Base-by-base conservation (phyloP, 2,113 vertebrate genomes). In the Lucifuga dentata region DNA sequence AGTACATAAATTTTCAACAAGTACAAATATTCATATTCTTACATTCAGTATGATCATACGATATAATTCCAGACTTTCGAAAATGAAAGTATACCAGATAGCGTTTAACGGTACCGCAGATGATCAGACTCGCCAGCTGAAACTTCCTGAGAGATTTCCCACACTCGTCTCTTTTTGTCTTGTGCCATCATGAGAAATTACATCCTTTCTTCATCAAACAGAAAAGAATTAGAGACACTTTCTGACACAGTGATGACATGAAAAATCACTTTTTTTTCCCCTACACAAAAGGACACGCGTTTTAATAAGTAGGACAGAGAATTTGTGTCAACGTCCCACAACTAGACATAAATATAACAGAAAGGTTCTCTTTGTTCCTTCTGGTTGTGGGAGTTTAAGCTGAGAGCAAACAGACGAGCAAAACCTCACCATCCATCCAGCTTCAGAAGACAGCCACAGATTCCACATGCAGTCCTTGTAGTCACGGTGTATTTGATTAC, bases 81-180 rank as follows among this genome's bases (percentile, higher is more conserved):
- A 78, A 85, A 86, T 84, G 58, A 81, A 80, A 80, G 79, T 45
- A 63, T 38, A 64, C 21, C 48, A 41, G 41, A 11, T 39, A 50
- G 45, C 11, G 35, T 29, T 32, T 60, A 5, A 26, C 68, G 53
- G 24, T 56, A 62, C 1, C 3, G 7, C 24, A 68, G 8, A 69
- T 44, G 66, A 50, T 1, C 57, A 20, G 20, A 61, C 60, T 21
- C 41, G 66, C 45, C 53, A 78, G 74, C 44, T 78, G 80, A 33
- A 48, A 69, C 44, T 73, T 80, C 72, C 53, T 65, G 62, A 67
- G 41, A 61, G 36, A 78, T 50, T 74, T 56, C 76, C 60, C 61
- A 67, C 62, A 29, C 5, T 24, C 48, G 67, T 52, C 52, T 66
- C 61, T 65, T 70, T 80, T 15, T 39, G 58, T 66, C 53, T 50